Conservation (phyloP, 2,797 vertebrate genomes). For the Huso huso region DNA sequence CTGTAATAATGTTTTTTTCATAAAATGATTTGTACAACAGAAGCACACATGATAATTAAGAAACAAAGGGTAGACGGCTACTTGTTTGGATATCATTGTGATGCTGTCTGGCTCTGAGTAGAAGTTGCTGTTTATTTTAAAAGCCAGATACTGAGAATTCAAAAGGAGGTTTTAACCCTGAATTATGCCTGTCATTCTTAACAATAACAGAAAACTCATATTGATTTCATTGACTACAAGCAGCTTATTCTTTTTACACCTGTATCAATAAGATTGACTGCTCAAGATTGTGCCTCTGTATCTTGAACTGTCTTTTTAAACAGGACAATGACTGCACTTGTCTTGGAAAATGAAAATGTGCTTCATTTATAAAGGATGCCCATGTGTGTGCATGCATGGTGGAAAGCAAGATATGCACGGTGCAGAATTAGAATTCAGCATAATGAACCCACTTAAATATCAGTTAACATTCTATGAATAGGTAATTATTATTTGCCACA, state of each 20-base stretch:
- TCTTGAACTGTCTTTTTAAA: neutral
- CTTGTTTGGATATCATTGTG: too few relatives aligned
- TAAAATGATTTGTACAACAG: too few relatives aligned
- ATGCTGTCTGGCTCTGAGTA: too few relatives aligned
- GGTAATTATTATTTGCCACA: slow-evolving; percentile 32
- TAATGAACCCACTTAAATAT: slow-evolving; percentile 21
- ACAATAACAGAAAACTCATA: neutral
- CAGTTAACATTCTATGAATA: slow-evolving; percentile 27
- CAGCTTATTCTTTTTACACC: neutral
- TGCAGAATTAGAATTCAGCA: neutral
- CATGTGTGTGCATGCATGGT: neutral
- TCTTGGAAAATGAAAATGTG: too few relatives aligned
- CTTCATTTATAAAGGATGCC: neutral
- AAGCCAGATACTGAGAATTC: neutral
- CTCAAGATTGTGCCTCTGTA: neutral
- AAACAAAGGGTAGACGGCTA: too few relatives aligned
- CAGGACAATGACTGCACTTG: neutral
- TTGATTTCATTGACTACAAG: neutral
- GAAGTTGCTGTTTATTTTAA: neutral
- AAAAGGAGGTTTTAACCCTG: neutral
- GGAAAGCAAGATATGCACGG: neutral
- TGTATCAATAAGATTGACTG: neutral
- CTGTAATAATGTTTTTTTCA: too few relatives aligned
- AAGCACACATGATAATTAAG: too few relatives aligned
- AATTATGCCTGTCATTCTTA: neutral